These are phyloP conservation scores for Erpornis zantholeuca DNA, from an alignment of 2,113 vertebrate species.

Conservation along the genomic window DNA sequence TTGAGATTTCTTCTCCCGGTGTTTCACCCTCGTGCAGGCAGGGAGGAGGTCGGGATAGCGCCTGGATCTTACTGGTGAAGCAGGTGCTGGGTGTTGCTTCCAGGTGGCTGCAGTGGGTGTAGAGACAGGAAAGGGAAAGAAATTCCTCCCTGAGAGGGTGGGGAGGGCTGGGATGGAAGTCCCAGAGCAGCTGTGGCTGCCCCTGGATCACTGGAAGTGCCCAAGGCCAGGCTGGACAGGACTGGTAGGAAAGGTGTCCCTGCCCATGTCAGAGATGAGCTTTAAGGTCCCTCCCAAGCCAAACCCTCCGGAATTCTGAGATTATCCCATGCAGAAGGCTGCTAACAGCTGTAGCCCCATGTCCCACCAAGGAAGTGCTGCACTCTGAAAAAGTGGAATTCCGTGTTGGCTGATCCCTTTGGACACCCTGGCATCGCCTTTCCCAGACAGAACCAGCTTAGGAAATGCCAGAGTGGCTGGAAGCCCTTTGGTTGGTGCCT, in stretches of 20 bases:
- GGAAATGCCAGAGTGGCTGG: neutral
- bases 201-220: neutral
- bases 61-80: neutral
- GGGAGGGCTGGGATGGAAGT: neutral
- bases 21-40: neutral
- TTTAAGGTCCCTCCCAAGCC: neutral
- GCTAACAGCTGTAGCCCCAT: fast-evolving
- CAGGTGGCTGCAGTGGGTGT: neutral
- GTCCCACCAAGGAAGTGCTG: neutral
- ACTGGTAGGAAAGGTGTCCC: neutral
- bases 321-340: neutral
- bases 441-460: neutral
- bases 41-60: fast-evolving
- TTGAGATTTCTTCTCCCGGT: neutral
- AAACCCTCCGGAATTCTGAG: neutral
- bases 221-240: neutral
- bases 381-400: fast-evolving
- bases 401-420: neutral
- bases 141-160: neutral
- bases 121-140: neutral
- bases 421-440: neutral
- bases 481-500: neutral
- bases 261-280: neutral
- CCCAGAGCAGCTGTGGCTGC: neutral
- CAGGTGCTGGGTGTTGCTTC: fast-evolving